Evolutionary conservation across 1,140 invertebrate genomes (phyloP), one percentile per base, ranked within the genome.

Genomic region (Scylla paramamosain): DNA sequence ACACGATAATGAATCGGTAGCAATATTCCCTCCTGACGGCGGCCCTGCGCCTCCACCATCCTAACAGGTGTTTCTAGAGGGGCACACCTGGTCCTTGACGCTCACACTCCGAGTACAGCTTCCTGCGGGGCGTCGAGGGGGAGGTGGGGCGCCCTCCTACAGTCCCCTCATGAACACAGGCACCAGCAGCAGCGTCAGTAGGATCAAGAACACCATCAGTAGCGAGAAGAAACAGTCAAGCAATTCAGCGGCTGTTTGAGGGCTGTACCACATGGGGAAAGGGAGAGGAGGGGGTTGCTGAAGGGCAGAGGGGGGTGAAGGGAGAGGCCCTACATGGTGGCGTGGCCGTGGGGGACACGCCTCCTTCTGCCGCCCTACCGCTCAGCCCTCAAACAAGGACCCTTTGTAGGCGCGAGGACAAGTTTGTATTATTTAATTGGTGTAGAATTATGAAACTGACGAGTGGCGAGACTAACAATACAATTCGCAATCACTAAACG

Each of bases 181-280:
- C 32, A 94, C 31, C 59, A 94, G 32, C 52, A 94, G 59, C 59
- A 94, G 59, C 1, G 93, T 90, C 59, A 94, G 88, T 39, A 94
- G 88, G n/a, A 94, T 90, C 12, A 94, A 83, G n/a, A 94, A 83
- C 39, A 94, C n/a, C 12, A 94, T 83, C 93, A 94, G 87, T 16
- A 94, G 29, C 14, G 93, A 82, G 93, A 94, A 94, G 88, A 94
- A 94, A 59, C 93, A 91, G 67, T 91, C 90, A 29, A 94, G 88
- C 10, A 94, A 29, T 32, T 94, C 93, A 83, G 87, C 93, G 29
- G 93, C 31, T 12, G 93, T 94, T 52, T 82, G 16, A 31, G 39
- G 67, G 45, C 39, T 25, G 14, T 29, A 48, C 52, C 91, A 92
- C 91, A 92, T 92, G 91, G 39, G 39, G 48, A 25, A 48, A 28